Base-by-base conservation (phyloP, 2,888 invertebrate species). In the Drosophila rellima region DNA sequence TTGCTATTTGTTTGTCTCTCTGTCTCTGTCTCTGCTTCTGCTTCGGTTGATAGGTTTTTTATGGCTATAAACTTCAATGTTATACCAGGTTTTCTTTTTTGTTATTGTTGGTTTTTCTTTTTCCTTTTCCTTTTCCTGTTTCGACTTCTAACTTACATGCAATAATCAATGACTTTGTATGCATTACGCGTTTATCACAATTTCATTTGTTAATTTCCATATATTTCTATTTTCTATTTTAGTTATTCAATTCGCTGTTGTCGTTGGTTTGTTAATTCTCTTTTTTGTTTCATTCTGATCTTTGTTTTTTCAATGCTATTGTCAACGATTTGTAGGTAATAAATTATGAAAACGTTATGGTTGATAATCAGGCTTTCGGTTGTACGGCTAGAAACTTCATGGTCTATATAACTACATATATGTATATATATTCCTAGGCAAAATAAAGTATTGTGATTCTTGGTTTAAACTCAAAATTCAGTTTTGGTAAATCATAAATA, bases 81-180 rank as follows among this genome's bases (percentile, higher is more conserved):
- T 73, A 52, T 11, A 47, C 47, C 17, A 48, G 40, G 42, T 56
- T 48, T 47, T 82, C 51, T 29, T 17, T 17, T 31, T 26, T 51
- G 37, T 33, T 45, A 23, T 23, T 42, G 18, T 31, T 33, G 40
- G 29, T 42, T 60, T 42, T 6, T 3, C 33, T 62, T 39, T 61
- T 40, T 57, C n/a, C n/a, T n/a, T n/a, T n/a, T n/a, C n/a, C n/a
- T n/a, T n/a, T n/a, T n/a, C n/a, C n/a, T n/a, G n/a, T n/a, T 60
- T 20, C 31, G 44, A 56, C 47, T 63, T 61, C 69, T 82, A 78
- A 78, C 83, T 85, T 80, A 80, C 55, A 62, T 68, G 75, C 78
- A 80, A 74, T 78, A 76, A 74, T 80, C 75, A 78, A 85, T 85
- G 82, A 85, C 86, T 82, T 81, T 83, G 84, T 79, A 70, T 83